Evolutionary conservation across 2,888 invertebrate species (phyloP), one percentile per base, ranked within the genome.

Genomic region (Eugnorisma glareosa): DNA sequence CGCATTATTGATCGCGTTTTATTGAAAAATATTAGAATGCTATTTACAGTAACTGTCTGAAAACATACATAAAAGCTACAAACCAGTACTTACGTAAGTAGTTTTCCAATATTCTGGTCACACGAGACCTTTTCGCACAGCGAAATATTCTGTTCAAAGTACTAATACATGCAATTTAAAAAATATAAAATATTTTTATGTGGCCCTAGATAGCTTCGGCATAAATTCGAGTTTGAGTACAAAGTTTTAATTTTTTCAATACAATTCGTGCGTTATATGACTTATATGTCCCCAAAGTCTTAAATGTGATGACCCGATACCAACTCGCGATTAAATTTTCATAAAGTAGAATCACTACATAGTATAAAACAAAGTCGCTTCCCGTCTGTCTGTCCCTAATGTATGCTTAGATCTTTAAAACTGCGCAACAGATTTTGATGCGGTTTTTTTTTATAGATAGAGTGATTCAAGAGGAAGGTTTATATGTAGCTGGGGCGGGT

Each of bases 251-350:
- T 37, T 70, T 68, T 72, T 81, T 61, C 64, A 13, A 63, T 57
- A 72, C 61, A 82, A 78, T 85, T 67, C 54, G 67, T 79, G 48
- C 63, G 45, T 72, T 61, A 5, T 74, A 79, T 85, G 79, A 79
- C 70, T 69, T 77, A 86, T 85, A 8, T 54, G 71, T 79, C 86
- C 75, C 83, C 7, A 0, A 63, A 28, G 82, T 7, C 10, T 72
- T 24, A 8, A 51, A 70, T 51, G n/a, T 54, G 48, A 61, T 31
- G 59, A 54, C 37, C 63, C 10, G 59, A 70, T 83, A 76, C 31
- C 31, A 40, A 43, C 18, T 54, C 40, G 35, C 48, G 48, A 63
- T 68, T 66, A 18, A 79, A 79, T 80, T 61, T 66, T 71, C 11
- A 54, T 54, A 54, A 54, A 54, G 54, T 54, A n/a, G n/a, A 11